phyloP scores from a whole-genome alignment of 1,140 invertebrate genomes.

The Heliconius nattereri region DNA sequence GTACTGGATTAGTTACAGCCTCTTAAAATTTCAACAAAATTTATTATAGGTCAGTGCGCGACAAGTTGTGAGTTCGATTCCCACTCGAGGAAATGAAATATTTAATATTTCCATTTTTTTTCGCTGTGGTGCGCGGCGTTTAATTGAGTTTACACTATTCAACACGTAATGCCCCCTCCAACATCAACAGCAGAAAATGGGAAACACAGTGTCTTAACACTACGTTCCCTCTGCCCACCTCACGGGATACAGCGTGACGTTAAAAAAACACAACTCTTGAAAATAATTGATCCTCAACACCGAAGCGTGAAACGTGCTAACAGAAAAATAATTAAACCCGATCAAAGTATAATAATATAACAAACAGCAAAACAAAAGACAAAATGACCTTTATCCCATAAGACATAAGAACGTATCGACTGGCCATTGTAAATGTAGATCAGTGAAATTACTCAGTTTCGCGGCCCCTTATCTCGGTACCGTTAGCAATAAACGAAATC shows the following conservation, averaged over 20 bases:
- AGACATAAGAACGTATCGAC: neutral
- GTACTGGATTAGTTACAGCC: neutral
- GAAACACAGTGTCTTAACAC: too few relatives aligned
- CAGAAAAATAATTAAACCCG: slow-evolving; percentile 18
- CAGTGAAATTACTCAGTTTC: slow-evolving; percentile 44
- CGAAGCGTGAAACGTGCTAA: neutral
- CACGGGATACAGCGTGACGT: too few relatives aligned
- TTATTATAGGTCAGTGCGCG: too few relatives aligned
- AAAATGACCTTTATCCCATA: slow-evolving; percentile 15
- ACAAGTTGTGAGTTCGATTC: neutral
- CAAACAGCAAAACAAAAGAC: neutral
- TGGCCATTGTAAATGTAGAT: slow-evolving; percentile 36
- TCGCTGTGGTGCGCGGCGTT: too few relatives aligned
- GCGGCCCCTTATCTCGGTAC: slow-evolving; percentile 39
- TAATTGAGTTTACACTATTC: too few relatives aligned
- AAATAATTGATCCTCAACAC: neutral
- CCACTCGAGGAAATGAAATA: too few relatives aligned
- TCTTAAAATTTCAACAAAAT: neutral
- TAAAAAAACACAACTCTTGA: neutral
- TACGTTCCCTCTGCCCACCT: too few relatives aligned
- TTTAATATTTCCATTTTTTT: too few relatives aligned
- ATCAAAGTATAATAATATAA: slow-evolving; percentile 20
- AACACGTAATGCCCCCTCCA: too few relatives aligned
- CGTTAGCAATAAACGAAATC: slow-evolving; percentile 40
- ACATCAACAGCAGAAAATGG: too few relatives aligned